These are phyloP conservation scores for Coccyzus lansbergi DNA, from an alignment of 2,797 vertebrate species.

Conservation along the genomic window DNA sequence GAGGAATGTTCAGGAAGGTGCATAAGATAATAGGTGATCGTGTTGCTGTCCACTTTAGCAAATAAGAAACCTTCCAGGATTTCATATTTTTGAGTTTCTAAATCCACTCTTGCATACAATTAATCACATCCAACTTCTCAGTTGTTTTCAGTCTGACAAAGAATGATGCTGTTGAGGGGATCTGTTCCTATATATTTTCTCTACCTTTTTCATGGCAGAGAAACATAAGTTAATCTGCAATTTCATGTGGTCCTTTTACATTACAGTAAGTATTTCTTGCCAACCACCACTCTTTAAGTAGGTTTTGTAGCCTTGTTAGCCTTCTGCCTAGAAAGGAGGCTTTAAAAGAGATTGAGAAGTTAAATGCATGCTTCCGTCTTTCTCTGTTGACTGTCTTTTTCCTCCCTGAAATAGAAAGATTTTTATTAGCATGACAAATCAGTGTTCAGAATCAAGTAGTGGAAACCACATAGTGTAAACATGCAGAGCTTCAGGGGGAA, in stretches of 20 bases:
- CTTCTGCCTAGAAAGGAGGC: background rate
- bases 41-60: background rate
- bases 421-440: background rate
- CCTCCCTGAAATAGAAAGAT: background rate
- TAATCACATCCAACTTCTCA: background rate
- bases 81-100: background rate
- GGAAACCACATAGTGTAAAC: background rate
- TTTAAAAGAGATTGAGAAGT: background rate
- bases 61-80: background rate
- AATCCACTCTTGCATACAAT: background rate
- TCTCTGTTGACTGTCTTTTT: background rate
- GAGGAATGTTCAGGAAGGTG: background rate
- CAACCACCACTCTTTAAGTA: background rate
- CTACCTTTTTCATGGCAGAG: background rate
- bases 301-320: background rate
- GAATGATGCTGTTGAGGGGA: background rate
- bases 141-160: background rate
- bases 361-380: background rate
- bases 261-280: background rate
- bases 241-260: background rate
- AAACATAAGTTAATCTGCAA: background rate
- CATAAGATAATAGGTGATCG: background rate
- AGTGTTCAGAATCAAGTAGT: background rate
- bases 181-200: background rate
- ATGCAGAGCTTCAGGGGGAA: background rate